Evolutionary conservation across 2,113 vertebrate species (phyloP).

Genomic region (Steatornis caripensis): DNA sequence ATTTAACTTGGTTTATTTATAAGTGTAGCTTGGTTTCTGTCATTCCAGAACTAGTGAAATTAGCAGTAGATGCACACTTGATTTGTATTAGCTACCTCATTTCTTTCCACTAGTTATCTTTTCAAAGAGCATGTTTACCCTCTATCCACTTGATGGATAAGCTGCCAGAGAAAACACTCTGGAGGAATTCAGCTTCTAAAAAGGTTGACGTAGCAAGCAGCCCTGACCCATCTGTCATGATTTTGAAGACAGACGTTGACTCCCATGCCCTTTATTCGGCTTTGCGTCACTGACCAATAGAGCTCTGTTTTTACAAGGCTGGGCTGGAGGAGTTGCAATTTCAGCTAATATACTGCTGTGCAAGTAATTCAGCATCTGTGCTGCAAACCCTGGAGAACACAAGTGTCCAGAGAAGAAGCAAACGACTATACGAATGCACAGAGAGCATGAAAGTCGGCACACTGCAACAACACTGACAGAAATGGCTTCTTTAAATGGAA

Average conservation of each 20-base stretch:
- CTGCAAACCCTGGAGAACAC: not conserved
- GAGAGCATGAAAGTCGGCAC: accelerated
- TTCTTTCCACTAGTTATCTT: not conserved
- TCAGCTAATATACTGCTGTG: not conserved
- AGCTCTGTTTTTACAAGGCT: not conserved
- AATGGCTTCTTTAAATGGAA: not conserved
- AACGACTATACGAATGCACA: not conserved
- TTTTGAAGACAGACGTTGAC: not conserved
- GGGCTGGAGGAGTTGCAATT: not conserved
- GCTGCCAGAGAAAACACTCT: not conserved
- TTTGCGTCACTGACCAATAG: not conserved
- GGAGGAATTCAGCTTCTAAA: not conserved
- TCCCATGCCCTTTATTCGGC: not conserved
- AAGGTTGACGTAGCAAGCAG: not conserved
- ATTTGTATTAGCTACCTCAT: not conserved
- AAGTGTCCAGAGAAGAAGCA: not conserved
- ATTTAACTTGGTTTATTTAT: not conserved
- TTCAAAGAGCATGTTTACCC: not conserved
- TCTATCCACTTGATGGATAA: not conserved
- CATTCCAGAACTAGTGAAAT: not conserved
- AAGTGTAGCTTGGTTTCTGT: not conserved
- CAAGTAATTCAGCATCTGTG: not conserved
- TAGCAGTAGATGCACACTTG: not conserved
- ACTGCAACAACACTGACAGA: not conserved
- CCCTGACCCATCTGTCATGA: not conserved